phyloP scores from a whole-genome alignment of 2,888 invertebrate species.

The Orthosia incerta region DNA sequence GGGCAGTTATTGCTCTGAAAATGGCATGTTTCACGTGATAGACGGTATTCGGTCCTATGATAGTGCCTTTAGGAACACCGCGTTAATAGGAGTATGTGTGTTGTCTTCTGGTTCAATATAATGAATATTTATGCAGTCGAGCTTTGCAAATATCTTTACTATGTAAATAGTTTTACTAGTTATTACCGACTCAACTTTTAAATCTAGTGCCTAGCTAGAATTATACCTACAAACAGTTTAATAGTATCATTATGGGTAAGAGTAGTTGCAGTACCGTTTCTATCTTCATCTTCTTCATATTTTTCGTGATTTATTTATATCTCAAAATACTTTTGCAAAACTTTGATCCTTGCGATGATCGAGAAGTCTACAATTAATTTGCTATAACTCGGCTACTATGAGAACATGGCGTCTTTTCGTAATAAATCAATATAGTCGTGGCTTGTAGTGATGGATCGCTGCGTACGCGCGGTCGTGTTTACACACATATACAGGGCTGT shows the following conservation, averaged over 20 bases:
- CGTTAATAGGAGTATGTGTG: no score
- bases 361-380: conserved; percentile 72
- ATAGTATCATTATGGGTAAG: not conserved
- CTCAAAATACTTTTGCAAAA: conserved; percentile 26
- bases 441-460: conserved; percentile 76
- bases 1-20: conserved; percentile 19
- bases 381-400: conserved; percentile 70
- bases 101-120: not conserved
- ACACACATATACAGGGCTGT: conserved; percentile 58
- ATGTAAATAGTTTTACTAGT: no score
- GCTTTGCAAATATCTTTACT: not conserved
- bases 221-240: not conserved
- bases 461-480: conserved; percentile 66
- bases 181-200: not conserved
- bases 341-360: conserved; percentile 32
- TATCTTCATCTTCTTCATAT: not conserved
- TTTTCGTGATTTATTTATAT: not conserved
- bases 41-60: not conserved
- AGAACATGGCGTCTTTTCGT: conserved; percentile 64
- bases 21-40: not conserved
- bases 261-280: not conserved
- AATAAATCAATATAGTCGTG: conserved; percentile 78
- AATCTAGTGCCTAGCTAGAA: not conserved
- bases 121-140: not conserved
- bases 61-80: conserved; percentile 6